Base-by-base conservation (phyloP, 2,888 invertebrate genomes). In the Augochlorella aurata region DNA sequence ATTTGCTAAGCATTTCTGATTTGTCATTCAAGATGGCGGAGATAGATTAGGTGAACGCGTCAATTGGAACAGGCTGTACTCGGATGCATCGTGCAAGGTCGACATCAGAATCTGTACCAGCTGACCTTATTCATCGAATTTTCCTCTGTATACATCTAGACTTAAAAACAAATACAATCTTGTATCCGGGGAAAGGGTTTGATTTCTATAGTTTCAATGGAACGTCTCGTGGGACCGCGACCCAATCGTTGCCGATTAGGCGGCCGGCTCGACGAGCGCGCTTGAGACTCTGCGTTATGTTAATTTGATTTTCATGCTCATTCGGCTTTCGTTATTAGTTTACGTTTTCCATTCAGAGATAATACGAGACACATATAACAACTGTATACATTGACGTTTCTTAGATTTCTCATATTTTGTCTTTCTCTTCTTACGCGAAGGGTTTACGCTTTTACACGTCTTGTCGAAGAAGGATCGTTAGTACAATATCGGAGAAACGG, bases 221-320 rank as follows among this genome's bases (percentile, higher is more conserved):
- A 54, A 67, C 80, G 67, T 54, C 76, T 81, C 76, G 80, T 82
- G 72, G 77, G 38, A 49, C 10, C 80, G 67, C 50, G 52, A 54
- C 66, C 84, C 73, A 68, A 73, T 29, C 45, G 29, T 21, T 21
- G 16, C 44, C 73, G 63, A 38, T 72, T 74, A 83, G 82, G 50
- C 8, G 21, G 18, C n/a, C 74, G 68, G 29, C 68, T 58, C 74
- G 66, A 78, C 81, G 81, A 83, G 80, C 74, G 9, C 72, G 81
- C 67, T 74, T 79, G 81, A 84, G 70, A 85, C 84, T 71, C 79
- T 87, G 79, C 68, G 74, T 85, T 85, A 86, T 84, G 81, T 88
- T 86, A 83, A 84, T 89, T 85, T 89, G 88, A 87, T 86, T 86
- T 85, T 89, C 52, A 86, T 88, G 90, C 90, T 89, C 88, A 89